Evolutionary conservation across 2,113 vertebrate genomes (phyloP), one percentile per base, ranked within the genome.

Genomic region (Corythornis cristatus): DNA sequence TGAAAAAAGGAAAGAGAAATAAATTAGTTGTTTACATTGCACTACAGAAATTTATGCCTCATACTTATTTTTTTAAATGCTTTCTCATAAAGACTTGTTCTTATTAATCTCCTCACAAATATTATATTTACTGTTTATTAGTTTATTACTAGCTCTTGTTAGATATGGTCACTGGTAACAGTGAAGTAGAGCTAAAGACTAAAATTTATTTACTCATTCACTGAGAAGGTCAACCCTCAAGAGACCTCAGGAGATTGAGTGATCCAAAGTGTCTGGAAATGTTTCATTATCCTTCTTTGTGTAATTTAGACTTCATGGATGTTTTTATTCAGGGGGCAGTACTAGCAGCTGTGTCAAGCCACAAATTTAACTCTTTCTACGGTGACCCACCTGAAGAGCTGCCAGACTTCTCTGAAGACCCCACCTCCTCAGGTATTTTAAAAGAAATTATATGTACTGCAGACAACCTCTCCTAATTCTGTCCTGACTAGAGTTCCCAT

Each of bases 281-380:
- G 58, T 83, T 85, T 83, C 3, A 4, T 83, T 73, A 11, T 83
- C 45, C 22, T 71, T 57, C 42, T 92, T 62, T 86, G n/a, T 87
- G 75, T 96, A 94, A 95, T 35, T 80, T 46, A 71, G 82, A 83
- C 86, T 89, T 81, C 71, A 53, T 94, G 86, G 82, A 19, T 96
- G 9, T 95, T 95, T 96, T 95, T 73, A 40, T 96, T 78, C 96
- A 99, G 99, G 99, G 99, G 50, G 99, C 99, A 40, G 99, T 99
- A 84, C 98, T 99, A 96, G 99, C 99, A 57, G 99, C 99, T 73
- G 99, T 99, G 89, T 99, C 99, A 96, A 99, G 99, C 97, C 99
- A 99, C 98, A 99, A 99, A 98, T 99, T 99, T 96, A 99, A 99
- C 95, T 99, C 98, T 25, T 99, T 99, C 97, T 99, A 99, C 37